Evolutionary conservation across 2,113 vertebrate genomes (phyloP).

Genomic region (Sus scrofa): DNA sequence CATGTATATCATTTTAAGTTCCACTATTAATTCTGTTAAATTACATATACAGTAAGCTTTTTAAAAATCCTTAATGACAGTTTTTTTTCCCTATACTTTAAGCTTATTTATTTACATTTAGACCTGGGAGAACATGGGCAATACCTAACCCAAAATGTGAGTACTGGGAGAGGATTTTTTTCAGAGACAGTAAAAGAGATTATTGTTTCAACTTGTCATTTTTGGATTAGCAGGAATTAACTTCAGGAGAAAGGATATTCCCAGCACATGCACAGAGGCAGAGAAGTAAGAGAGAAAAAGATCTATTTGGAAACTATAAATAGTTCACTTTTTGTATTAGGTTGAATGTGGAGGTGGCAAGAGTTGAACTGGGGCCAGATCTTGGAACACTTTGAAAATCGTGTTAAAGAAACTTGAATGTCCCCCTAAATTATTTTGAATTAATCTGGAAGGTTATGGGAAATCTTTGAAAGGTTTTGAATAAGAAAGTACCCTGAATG

Average conservation of each 20-base stretch:
- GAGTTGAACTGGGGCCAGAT: not conserved
- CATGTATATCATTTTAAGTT: not conserved
- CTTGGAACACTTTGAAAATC: conserved; percentile 54
- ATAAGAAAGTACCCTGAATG: not conserved
- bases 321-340: not conserved
- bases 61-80: not conserved
- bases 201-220: not conserved
- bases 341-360: not conserved
- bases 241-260: not conserved
- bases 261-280: not conserved
- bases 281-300: not conserved
- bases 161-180: not conserved
- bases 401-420: conserved; percentile 5
- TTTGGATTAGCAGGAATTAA: not conserved
- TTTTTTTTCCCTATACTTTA: not conserved
- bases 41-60: not conserved
- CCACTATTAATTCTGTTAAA: not conserved
- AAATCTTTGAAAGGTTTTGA: conserved; percentile 47
- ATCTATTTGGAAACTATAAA: not conserved
- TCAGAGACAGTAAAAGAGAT: not conserved
- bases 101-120: not conserved
- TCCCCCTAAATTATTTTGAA: not conserved
- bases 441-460: conserved; percentile 35
- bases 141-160: not conserved
- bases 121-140: not conserved